phyloP scores from a whole-genome alignment of 2,113 vertebrate genomes.

The Formicarius rufipectus region DNA sequence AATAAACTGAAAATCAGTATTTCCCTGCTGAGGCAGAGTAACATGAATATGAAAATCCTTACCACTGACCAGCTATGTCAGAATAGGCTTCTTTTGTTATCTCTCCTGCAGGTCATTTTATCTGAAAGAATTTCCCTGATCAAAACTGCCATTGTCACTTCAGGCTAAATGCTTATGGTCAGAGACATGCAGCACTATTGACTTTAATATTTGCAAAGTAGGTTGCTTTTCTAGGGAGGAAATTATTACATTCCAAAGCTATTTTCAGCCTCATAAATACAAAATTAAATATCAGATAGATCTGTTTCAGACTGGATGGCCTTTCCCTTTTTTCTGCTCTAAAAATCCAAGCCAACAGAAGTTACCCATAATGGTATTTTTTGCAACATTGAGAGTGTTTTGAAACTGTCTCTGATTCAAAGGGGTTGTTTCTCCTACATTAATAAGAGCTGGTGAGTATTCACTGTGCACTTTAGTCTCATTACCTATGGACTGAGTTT shows the following conservation, averaged over 20 bases:
- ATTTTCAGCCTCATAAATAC: neutral
- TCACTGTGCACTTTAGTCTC: neutral
- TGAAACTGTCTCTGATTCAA: too few species aligned
- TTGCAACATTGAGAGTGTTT: too few species aligned
- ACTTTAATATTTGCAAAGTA: neutral
- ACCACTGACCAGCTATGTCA: neutral
- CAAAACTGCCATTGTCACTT: neutral
- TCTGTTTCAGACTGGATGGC: neutral
- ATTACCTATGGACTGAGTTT: neutral
- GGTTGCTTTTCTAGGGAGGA: neutral
- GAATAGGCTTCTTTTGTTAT: neutral
- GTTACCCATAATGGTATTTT: too few species aligned
- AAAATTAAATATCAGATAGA: neutral
- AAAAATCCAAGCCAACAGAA: neutral
- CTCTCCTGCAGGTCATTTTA: neutral
- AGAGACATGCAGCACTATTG: neutral
- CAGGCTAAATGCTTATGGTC: neutral
- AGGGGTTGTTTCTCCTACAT: neutral
- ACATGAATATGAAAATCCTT: neutral
- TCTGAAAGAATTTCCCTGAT: neutral
- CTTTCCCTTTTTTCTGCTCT: neutral
- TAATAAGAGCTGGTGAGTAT: neutral
- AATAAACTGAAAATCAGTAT: neutral
- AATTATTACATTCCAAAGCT: slow-evolving; percentile 13
- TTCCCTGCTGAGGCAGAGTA: neutral